A percentile compares a stretch with the other conserved stretches of the same genome.
Conservation (phyloP, 2,888 invertebrate genomes). For the Andrena chrysosceles region DNA sequence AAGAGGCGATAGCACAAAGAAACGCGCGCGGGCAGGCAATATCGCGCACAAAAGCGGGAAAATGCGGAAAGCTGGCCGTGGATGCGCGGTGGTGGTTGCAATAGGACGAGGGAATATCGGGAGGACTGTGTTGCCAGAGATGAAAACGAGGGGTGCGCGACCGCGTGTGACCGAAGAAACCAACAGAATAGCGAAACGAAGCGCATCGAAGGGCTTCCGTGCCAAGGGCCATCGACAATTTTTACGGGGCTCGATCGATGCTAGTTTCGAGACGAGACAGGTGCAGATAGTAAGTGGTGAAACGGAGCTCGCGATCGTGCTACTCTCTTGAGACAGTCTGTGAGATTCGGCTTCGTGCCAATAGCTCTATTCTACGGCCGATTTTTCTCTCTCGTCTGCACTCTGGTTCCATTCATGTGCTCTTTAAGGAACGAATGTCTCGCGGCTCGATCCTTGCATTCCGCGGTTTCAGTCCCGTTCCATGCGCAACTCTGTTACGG, state of each 20-base stretch:
- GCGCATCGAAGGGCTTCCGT: slow-evolving; percentile 66
- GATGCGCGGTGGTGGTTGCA: background rate
- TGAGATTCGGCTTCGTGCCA: slow-evolving; percentile 70
- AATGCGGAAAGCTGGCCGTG: background rate
- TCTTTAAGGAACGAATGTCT: background rate
- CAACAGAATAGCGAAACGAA: slow-evolving; percentile 28
- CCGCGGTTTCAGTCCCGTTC: slow-evolving; percentile 66
- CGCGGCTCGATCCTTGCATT: background rate
- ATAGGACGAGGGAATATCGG: background rate
- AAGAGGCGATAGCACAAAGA: background rate
- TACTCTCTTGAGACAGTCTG: slow-evolving; percentile 25
- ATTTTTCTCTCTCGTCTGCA: slow-evolving; percentile 41
- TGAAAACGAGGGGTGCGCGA: background rate
- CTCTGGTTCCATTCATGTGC: background rate
- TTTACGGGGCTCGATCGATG: slow-evolving; percentile 68
- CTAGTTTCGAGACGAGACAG: background rate
- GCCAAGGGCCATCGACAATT: slow-evolving; percentile 55
- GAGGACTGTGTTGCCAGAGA: background rate
- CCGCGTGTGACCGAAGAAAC: slow-evolving; percentile 5
- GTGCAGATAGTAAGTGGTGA: background rate
- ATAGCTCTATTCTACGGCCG: slow-evolving; percentile 68
- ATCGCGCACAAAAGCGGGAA: slow-evolving; percentile 3
- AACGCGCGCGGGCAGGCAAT: slow-evolving; percentile 1
- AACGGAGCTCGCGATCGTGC: slow-evolving; percentile 8
- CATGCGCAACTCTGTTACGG: slow-evolving; percentile 63